Evolutionary conservation across 2,888 invertebrate genomes (phyloP), one percentile per base, ranked within the genome.

Genomic region (Sisyra nigra): DNA sequence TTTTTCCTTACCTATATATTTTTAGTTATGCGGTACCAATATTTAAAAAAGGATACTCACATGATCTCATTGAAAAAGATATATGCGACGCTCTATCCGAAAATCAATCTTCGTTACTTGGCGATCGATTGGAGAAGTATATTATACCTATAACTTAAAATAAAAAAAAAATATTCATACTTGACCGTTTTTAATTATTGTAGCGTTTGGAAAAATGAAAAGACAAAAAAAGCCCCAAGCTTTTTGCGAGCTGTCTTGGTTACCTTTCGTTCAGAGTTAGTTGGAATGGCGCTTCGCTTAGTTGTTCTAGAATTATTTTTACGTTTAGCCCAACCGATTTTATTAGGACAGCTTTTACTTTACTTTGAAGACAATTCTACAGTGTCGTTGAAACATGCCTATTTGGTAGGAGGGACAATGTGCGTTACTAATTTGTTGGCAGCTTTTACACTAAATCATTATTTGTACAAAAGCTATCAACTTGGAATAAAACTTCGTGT

Each of bases 401-500:
- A 76, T 44, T 67, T 73, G 55, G 77, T 76, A 54, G 77, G 78
- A 3, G 65, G 67, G 0, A 63, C 66, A 6, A 68, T 78, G 45
- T 72, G 75, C 40, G 52, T 65, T 44, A 61, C 72, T 59, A 71
- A 71, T 3, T 62, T 70, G 11, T 49, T 66, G 15, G 72, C 68
- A 51, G 75, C 72, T 10, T 63, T 80, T 50, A 62, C 73, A 11
- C 69, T 74, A 52, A 79, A 80, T 57, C 80, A 81, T 55, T 71
- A 74, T 41, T 67, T 77, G 34, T 76, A 91, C 69, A 79, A 77
- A 13, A 74, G 84, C 11, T 68, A 82, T 42, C 80, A 84, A 53
- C 71, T 84, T 61, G 88, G 89, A 37, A 84, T 88, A 85, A 76
- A 82, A 60, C 71, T 87, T 56, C 66, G 89, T 10, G 74, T 89